Conservation (phyloP, 1,140 invertebrate genomes). For the Trialeurodes vaporariorum region DNA sequence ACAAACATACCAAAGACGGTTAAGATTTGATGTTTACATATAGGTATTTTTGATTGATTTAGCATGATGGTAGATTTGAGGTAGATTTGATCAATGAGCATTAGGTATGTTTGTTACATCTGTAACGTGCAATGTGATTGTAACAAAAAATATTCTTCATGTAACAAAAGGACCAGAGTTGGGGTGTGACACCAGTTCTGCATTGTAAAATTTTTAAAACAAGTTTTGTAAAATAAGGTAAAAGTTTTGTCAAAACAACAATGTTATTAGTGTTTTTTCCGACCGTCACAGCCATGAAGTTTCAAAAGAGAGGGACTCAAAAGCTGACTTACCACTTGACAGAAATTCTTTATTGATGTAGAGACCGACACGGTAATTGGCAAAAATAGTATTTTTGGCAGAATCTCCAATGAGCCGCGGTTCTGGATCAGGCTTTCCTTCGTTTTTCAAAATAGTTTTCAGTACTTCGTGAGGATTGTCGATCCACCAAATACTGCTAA, state of each 20-base stretch:
- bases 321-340: constrained; percentile 53
- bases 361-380: constrained; percentile 71
- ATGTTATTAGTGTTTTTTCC: too few species aligned
- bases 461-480: constrained; percentile 61
- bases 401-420: constrained; percentile 64
- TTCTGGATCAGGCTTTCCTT: constrained; percentile 47
- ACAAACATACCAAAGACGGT: too few species aligned
- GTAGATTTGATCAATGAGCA: too few species aligned
- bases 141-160: too few species aligned
- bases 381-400: constrained; percentile 63
- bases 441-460: constrained; percentile 42
- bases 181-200: neutral
- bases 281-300: too few species aligned
- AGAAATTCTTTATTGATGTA: constrained; percentile 68
- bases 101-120: too few species aligned
- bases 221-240: constrained; percentile 5
- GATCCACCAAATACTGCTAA: constrained; percentile 71
- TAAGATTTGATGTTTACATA: too few species aligned
- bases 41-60: too few species aligned
- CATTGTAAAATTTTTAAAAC: neutral
- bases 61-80: too few species aligned
- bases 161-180: neutral
- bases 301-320: too few species aligned
- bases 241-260: too few species aligned
- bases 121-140: too few species aligned